Evolutionary conservation across 2,797 vertebrate species (phyloP), one percentile per base, ranked within the genome.

Genomic region (Spinus olivaceus): DNA sequence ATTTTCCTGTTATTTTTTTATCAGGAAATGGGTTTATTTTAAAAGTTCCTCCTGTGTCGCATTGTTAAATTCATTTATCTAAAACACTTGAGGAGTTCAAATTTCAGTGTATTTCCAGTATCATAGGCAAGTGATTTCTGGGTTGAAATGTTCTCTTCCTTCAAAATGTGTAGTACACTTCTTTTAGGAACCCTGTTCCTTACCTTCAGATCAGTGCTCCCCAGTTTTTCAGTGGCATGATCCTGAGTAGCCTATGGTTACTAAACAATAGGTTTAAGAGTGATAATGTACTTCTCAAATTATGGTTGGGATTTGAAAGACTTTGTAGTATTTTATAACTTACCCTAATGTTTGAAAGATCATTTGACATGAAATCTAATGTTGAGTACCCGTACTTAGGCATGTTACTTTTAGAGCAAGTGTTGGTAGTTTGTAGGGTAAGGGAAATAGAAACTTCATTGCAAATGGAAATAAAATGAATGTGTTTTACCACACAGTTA

Each of bases 311-410:
- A 81, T 86, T 78, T 63, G 3, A 81, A 81, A 67, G 47, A 60
- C 11, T 78, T 82, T 0, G 4, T 37, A 56, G 7, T 60, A 25
- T 60, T 86, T 88, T 64, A 14, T 78, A 70, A 74, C 9, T 86
- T 81, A 35, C 10, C 4, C 4, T 78, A 37, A 47, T 51, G 28
- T 46, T 71, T 84, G 33, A 78, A 81, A 33, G 20, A 35, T 61
- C 27, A 8, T 67, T 71, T 81, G 49, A 78, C 64, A 14, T 74
- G 19, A 80, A 80, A 77, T 72, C 32, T 44, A 4, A 60, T 13
- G 33, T 19, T 72, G 50, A 51, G 5, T 76, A 15, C 81, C 0
- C 0, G 0, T 81, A n/a, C 41, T 66, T 51, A 12, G 20, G 7
- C 19, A 14, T 39, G 8, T 81, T 81, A 46, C n/a, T 87, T 91